These are phyloP conservation scores for Blastobasis adustella DNA, from an alignment of 2,888 invertebrate species.

Conservation along the genomic window DNA sequence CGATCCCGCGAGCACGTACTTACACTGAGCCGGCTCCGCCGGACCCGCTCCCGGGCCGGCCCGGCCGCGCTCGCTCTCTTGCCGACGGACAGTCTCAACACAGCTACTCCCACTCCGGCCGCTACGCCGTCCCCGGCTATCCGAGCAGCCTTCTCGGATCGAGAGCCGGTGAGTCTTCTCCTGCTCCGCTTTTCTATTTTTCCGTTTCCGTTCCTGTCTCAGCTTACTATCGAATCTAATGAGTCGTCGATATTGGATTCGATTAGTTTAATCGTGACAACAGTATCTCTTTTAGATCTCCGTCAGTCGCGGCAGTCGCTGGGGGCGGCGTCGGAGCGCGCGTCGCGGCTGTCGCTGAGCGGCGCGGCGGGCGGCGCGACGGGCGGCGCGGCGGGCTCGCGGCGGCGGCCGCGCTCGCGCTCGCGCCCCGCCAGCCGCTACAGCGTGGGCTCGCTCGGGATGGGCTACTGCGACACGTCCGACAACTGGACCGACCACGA, in stretches of 20 bases:
- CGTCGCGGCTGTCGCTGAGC: constrained; percentile 84
- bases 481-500: constrained; percentile 97
- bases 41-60: constrained; percentile 87
- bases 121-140: constrained; percentile 84
- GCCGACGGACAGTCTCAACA: constrained; percentile 94
- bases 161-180: constrained; percentile 53
- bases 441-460: constrained; percentile 86
- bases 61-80: constrained; percentile 84
- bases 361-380: constrained; percentile 78
- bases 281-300: constrained; percentile 75
- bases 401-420: constrained; percentile 85
- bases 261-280: background rate
- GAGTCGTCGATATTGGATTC: background rate
- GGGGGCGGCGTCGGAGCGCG: constrained; percentile 87
- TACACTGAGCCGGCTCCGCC: constrained; percentile 77
- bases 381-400: constrained; percentile 76
- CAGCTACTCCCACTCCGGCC: constrained; percentile 89
- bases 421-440: constrained; percentile 88
- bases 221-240: background rate
- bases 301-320: constrained; percentile 90
- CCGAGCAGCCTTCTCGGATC: constrained; percentile 78
- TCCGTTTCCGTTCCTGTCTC: constrained; percentile 11
- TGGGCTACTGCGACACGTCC: constrained; percentile 92
- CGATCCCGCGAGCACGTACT: constrained; percentile 90
- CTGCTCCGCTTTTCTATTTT: constrained; percentile 17